Base-by-base conservation (phyloP, 2,888 invertebrate genomes). In the Eupeodes luniger region DNA sequence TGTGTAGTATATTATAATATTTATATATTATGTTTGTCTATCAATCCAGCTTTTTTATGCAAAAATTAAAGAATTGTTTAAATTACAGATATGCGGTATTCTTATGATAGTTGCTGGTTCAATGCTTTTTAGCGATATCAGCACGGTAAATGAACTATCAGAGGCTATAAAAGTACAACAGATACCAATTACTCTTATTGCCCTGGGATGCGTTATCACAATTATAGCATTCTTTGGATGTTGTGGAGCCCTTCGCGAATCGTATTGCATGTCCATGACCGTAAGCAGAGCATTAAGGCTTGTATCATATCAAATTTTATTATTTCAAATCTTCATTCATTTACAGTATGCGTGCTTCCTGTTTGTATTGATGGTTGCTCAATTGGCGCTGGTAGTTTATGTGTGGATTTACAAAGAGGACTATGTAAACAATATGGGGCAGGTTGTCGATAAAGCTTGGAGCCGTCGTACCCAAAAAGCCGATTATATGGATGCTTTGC, bases 181-280 rank as follows among this genome's bases (percentile, higher is more conserved):
- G 74, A 95, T 96, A 1, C 95, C 96, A 0, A 94, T 96, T 91
- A 93, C 95, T 70, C 95, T 96, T 91, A 96, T 97, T 89, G 94
- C 96, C 72, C 93, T 97, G 89, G 97, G 97, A 34, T 94, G 95
- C 10, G 93, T 97, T 47, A 96, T 97, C 90, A 96, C 97, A 92
- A 92, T 97, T 91, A 96, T 98, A 90, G 97, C 97, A 4, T 98
- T 97, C 95, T 96, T 98, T 92, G 98, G 98, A 85, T 98, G 98
- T 94, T 98, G 98, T 92, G 98, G 98, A 62, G 98, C 98, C 16
- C 96, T 97, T 89, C 95, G 96, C 89, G 98, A 98, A 94, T 98
- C 97, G 92, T 96, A 97, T 93, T 98, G 97, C 94, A 97, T 98
- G 96, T 95, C 97, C 85, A 95, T 97, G 93, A 97, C 97, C 91